Base-by-base conservation (phyloP, 2,797 vertebrate genomes). In the Pelochelys cantorii region DNA sequence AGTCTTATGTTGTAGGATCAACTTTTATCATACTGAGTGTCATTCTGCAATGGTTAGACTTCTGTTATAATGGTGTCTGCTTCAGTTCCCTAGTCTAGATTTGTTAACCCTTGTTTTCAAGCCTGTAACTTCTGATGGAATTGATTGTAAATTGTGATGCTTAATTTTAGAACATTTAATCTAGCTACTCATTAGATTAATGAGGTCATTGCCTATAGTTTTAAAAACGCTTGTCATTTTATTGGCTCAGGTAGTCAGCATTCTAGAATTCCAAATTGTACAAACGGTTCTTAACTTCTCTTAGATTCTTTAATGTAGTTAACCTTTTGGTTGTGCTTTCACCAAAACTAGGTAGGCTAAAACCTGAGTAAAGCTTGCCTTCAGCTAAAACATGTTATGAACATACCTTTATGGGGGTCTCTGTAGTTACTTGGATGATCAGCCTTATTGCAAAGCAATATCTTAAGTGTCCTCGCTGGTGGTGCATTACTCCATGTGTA, bases 381-480 rank as follows among this genome's bases (percentile, higher is more conserved):
- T n/a, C 15, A 29, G 42, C 48, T 77, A 77, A 77, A 25, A 18
- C 71, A 75, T 75, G 71, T 23, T 75, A 75, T 27, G 12, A 77
- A 48, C 5, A 77, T 29, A 77, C 10, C 2, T 37, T 71, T 37
- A 11, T 12, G 10, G 34, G 57, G n/a, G n/a, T 68, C 20, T 37
- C 68, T 37, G n/a, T 34, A 71, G 68, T 71, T 37, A 37, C 10
- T 11, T 71, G 34, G 68, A 18, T 20, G 68, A 37, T 71, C 18
- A 71, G 34, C 34, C 34, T 20, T 9, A 11, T 17, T n/a, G 31
- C 62, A n/a, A 7, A n/a, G 62, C 62, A 15, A 17, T n/a, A n/a
- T 29, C 7, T 7, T 9, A 4, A 1, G 27, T 62, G 14, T 62
- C 8, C 15, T n/a, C 4, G 4, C 31, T n/a, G 62, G 8, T n/a